A percentile compares a stretch with the other conserved stretches of the same genome.
Evolutionary conservation across 2,888 invertebrate species (phyloP).

Genomic region (Drosophila longiperda): DNA sequence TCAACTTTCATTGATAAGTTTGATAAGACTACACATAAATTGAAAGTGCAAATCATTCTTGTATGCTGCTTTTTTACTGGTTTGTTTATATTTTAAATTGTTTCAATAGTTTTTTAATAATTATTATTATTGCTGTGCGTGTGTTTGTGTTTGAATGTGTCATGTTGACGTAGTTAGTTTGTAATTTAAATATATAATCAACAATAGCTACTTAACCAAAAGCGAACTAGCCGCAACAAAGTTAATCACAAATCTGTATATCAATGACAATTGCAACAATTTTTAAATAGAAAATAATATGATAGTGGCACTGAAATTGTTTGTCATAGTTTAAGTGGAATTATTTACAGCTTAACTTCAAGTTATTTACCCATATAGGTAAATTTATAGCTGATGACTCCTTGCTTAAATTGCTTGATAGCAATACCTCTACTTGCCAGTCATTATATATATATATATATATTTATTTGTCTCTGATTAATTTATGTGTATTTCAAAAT

Average conservation of each 20-base stretch:
- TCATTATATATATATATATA: not conserved
- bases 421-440: constrained; percentile 5
- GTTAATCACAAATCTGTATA: constrained; percentile 25
- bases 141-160: constrained; percentile 13
- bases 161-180: constrained; percentile 11
- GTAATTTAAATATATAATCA: not conserved
- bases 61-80: constrained; percentile 6
- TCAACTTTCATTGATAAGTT: constrained; percentile 35
- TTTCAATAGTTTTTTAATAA: constrained; percentile 51
- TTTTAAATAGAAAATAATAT: too few species aligned
- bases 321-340: constrained; percentile 1
- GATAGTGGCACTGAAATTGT: not conserved
- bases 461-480: constrained; percentile 32
- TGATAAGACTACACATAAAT: not conserved
- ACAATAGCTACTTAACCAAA: not conserved
- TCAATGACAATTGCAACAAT: not conserved
- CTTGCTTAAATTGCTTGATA: constrained; percentile 44
- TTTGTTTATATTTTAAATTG: constrained; percentile 49
- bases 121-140: constrained; percentile 1
- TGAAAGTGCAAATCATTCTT: constrained; percentile 1
- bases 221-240: not conserved
- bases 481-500: constrained; percentile 33
- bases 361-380: not conserved
- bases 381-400: constrained; percentile 1
- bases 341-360: constrained; percentile 3